Percentiles rank a stretch among this genome's conserved stretches.
These are phyloP conservation scores for Criorhina ranunculi DNA, from an alignment of 2,888 invertebrate species.

Conservation along the genomic window DNA sequence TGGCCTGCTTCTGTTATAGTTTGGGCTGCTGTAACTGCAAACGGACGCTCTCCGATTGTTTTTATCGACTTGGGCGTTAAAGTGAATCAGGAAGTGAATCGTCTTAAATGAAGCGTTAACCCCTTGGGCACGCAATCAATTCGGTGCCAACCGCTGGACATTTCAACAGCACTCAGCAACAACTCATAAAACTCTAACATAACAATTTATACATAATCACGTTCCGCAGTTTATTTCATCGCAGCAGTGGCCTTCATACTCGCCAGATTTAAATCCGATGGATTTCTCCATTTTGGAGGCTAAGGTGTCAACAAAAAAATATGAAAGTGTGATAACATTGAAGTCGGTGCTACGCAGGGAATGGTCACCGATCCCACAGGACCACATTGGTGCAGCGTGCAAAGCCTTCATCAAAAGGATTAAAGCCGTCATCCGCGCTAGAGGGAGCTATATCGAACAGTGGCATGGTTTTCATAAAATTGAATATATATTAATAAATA, in stretches of 20 bases:
- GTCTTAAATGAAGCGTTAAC: neutral
- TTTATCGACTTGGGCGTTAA: neutral
- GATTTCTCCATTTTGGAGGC: neutral
- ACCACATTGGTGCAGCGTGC: slow-evolving; percentile 18
- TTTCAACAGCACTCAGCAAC: neutral
- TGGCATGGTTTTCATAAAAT: no score
- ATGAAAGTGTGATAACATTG: neutral
- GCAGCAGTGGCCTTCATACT: neutral
- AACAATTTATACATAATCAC: neutral
- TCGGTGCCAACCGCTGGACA: neutral
- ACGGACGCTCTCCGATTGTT: no score
- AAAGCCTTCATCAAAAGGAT: slow-evolving; percentile 22
- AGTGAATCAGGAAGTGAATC: slow-evolving; percentile 1
- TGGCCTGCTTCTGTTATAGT: no score
- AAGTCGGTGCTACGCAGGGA: slow-evolving; percentile 7
- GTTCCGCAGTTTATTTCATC: no score
- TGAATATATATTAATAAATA: no score
- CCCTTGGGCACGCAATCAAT: neutral
- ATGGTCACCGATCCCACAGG: slow-evolving; percentile 13
- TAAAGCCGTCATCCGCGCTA: slow-evolving; percentile 10
- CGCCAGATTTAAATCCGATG: neutral
- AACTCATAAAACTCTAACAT: neutral
- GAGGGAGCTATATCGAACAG: neutral
- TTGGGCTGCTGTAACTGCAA: no score
- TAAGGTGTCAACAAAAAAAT: slow-evolving; percentile 4